Evolutionary conservation across 2,113 vertebrate species (phyloP).

Genomic region (Gobius niger): DNA sequence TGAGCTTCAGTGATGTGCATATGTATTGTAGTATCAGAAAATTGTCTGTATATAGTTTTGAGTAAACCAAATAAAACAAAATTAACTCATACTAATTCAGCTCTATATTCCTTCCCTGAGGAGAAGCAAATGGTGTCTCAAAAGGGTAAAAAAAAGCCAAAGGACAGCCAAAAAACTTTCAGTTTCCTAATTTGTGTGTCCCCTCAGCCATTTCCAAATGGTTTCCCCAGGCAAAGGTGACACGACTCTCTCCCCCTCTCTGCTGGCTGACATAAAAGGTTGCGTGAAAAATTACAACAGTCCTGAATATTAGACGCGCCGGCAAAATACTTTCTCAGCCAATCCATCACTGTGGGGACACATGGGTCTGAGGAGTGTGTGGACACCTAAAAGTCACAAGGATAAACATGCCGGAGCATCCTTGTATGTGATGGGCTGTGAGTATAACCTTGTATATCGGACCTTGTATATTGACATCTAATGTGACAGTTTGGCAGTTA

Average conservation of each 20-base stretch:
- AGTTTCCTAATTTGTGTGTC: conserved; percentile 31
- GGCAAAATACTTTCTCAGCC: conserved; percentile 50
- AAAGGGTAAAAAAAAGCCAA: conserved; percentile 20
- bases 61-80: not conserved
- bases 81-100: not conserved
- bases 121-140: conserved; percentile 1
- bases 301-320: conserved; percentile 57
- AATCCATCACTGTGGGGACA: conserved; percentile 60
- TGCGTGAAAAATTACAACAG: conserved; percentile 64
- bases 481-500: conserved; percentile 55
- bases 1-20: too few relatives aligned
- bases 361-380: conserved; percentile 17
- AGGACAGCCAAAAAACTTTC: conserved; percentile 11
- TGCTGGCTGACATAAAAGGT: conserved; percentile 63
- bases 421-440: conserved; percentile 25
- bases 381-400: conserved; percentile 31
- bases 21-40: too few relatives aligned
- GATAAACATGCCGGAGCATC: conserved; percentile 35
- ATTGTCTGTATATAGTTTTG: not conserved
- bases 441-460: conserved; percentile 54
- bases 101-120: conserved; percentile 10
- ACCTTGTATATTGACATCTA: conserved; percentile 35
- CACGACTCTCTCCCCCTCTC: conserved; percentile 11
- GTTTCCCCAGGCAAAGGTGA: conserved; percentile 36
- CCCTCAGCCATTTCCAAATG: conserved; percentile 23